Conservation (phyloP, 2,113 vertebrate species). For the Psophia crepitans region DNA sequence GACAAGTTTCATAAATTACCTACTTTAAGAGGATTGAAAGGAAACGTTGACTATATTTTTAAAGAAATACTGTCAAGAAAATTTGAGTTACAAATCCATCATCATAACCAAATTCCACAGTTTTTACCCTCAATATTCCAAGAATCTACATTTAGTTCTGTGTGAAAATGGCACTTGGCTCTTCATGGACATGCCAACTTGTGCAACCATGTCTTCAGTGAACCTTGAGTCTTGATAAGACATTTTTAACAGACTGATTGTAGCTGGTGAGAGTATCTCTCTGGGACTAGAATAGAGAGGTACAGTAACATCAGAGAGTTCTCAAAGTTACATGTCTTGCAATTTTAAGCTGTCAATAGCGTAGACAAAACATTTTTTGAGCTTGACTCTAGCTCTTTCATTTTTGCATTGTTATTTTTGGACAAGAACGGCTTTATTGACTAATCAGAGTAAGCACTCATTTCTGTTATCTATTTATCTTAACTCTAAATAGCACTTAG, state of each 20-base stretch:
- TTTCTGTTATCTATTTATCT: background rate
- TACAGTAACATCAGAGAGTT: background rate
- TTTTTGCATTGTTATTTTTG: background rate
- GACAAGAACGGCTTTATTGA: background rate
- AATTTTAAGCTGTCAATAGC: background rate
- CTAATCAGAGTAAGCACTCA: background rate
- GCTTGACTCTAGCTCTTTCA: background rate
- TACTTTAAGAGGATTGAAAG: background rate
- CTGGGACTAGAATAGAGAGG: background rate
- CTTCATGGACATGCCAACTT: background rate
- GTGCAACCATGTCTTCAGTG: background rate
- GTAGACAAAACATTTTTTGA: background rate
- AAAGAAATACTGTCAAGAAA: background rate
- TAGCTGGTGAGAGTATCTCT: background rate
- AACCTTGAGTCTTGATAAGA: background rate
- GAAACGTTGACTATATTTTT: background rate
- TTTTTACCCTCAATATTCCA: background rate
- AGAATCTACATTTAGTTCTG: background rate
- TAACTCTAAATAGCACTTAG: background rate
- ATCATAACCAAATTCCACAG: background rate
- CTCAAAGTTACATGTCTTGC: background rate
- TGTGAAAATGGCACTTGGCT: background rate
- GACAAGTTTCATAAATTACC: background rate
- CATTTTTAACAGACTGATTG: background rate
- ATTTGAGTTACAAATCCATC: background rate